These are phyloP conservation scores for Ormyrus pomaceus DNA, from an alignment of 2,888 invertebrate genomes.

Conservation along the genomic window DNA sequence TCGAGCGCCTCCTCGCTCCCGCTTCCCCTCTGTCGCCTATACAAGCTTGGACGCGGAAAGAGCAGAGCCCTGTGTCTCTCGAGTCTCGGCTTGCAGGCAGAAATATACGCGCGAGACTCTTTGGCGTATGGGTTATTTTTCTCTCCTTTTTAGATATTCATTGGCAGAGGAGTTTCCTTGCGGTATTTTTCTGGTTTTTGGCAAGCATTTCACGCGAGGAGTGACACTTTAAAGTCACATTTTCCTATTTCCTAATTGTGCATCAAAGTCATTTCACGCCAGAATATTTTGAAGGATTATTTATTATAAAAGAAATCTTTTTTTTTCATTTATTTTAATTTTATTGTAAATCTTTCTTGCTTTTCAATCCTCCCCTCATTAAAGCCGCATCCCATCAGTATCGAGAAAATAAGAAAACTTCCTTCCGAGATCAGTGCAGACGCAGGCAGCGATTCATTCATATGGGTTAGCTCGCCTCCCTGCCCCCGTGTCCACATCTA, in stretches of 20 bases:
- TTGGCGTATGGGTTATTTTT: constrained; percentile 9
- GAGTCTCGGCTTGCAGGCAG: not conserved
- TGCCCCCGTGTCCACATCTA: constrained; percentile 31
- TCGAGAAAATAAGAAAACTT: constrained; percentile 33
- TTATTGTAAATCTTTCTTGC: not conserved
- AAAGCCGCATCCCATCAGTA: not conserved
- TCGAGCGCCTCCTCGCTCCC: constrained; percentile 56
- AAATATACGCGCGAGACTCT: not conserved
- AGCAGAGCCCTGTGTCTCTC: not conserved
- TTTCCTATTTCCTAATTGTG: no score
- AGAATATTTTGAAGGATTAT: no score
- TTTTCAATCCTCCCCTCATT: not conserved
- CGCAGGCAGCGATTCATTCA: not conserved
- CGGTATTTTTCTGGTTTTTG: constrained; percentile 68
- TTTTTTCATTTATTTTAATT: not conserved
- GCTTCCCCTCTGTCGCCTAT: constrained; percentile 55
- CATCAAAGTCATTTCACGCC: no score
- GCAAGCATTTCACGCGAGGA: constrained; percentile 55
- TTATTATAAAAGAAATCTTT: no score
- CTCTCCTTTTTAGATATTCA: constrained; percentile 61
- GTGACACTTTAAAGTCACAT: no score
- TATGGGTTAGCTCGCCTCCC: not conserved
- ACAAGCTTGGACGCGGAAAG: constrained; percentile 18
- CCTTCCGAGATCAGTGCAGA: not conserved
- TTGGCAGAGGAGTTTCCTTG: constrained; percentile 68